Base-by-base conservation (phyloP, 2,888 invertebrate species). In the Ormia ochracea region DNA sequence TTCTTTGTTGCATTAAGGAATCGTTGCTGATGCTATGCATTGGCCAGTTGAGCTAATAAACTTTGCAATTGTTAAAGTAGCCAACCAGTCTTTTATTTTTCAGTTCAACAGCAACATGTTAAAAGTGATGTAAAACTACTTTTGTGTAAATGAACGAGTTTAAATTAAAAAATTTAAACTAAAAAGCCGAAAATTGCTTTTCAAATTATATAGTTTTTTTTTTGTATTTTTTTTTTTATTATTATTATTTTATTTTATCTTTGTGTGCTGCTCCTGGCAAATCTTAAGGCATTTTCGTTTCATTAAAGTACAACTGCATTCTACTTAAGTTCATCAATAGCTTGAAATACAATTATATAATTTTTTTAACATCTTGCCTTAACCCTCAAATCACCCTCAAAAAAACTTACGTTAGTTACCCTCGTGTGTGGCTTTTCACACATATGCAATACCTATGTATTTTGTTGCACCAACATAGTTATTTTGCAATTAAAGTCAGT, bases 1-100 rank as follows among this genome's bases (percentile, higher is more conserved):
- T 43, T 43, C 17, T 41, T 41, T 48, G 36, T 63, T 36, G 56
- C 33, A 43, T 19, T n/a, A 17, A 26, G n/a, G 21, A 17, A 48
- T n/a, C 28, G 12, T 23, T 28, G 54, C 10, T 23, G 6, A 28
- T 19, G 28, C 36, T 19, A 48, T 59, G 41, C n/a, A 21, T 31
- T 21, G 69, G 28, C 52, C 52, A 74, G 28, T 50, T 68, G 66
- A 59, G 33, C 54, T 33, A 68, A 50, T 66, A 73, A 73, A 78
- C 50, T 68, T 41, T 56, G 68, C 58, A 69, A 78, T 28, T 43
- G 23, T 69, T 78, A 14, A 58, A 74, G 69, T 58, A 45, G 50
- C 43, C 63, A 41, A 43, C 43, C 63, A 41, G 0, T 58, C 21
- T 14, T 56, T 56, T 28, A 17, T 19, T 56, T 54, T 26, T 75